Evolutionary conservation across 2,113 vertebrate genomes (phyloP).

Genomic region (Castor canadensis): DNA sequence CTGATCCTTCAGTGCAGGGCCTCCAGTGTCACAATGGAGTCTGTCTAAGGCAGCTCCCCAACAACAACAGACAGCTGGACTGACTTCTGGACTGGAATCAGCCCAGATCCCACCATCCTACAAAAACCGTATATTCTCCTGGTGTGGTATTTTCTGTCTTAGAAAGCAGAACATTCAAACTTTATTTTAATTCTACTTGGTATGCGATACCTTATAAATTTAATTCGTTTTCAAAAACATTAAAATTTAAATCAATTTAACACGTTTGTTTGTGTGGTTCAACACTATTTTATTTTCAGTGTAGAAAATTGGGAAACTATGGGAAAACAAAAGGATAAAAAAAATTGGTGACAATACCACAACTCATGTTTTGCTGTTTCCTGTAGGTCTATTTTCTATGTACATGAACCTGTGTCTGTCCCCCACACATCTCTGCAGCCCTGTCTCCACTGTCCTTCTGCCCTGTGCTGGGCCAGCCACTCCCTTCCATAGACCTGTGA

Average conservation of each 20-base stretch:
- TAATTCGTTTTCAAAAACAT: background rate
- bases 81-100: background rate
- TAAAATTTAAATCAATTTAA: background rate
- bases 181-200: background rate
- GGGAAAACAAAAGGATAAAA: background rate
- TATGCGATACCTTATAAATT: background rate
- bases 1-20: fast-evolving
- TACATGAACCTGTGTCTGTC: background rate
- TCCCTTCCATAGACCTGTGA: fast-evolving
- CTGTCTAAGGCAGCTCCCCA: background rate
- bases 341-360: background rate
- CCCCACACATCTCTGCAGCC: too few species aligned
- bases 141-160: background rate
- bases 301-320: background rate
- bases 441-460: fast-evolving
- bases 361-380: background rate
- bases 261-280: background rate
- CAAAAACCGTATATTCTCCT: background rate
- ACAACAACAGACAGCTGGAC: background rate
- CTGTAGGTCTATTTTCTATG: fast-evolving
- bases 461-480: background rate
- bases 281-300: background rate
- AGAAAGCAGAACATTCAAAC: background rate
- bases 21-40: background rate
- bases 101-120: fast-evolving